Conservation (phyloP, 1,140 invertebrate species). For the Gonioctena quinquepunctata region DNA sequence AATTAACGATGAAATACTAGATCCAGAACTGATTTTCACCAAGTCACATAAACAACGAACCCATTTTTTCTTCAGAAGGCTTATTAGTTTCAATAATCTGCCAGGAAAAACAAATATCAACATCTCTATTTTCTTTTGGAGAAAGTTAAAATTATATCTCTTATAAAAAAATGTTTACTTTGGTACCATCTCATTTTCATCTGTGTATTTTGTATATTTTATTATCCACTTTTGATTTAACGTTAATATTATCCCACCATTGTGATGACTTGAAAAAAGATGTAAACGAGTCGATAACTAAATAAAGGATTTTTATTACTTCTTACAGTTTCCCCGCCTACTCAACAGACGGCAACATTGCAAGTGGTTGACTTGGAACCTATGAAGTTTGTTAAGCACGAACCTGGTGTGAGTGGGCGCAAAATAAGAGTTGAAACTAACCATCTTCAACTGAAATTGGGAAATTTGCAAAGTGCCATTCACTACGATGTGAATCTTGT, state of each 20-base stretch:
- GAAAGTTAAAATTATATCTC: too few relatives aligned
- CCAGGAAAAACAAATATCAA: too few relatives aligned
- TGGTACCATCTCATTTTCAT: not conserved
- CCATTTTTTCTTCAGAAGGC: too few relatives aligned
- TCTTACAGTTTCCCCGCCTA: not conserved
- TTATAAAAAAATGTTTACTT: not conserved
- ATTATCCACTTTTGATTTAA: not conserved
- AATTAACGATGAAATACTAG: too few relatives aligned
- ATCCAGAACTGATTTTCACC: too few relatives aligned
- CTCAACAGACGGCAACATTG: not conserved
- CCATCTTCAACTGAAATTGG: conserved; percentile 60
- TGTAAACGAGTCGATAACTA: not conserved
- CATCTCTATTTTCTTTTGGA: too few relatives aligned
- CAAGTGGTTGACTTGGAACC: not conserved
- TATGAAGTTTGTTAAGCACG: not conserved
- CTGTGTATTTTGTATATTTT: not conserved
- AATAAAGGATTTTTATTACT: not conserved
- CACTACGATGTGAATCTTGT: conserved; percentile 59
- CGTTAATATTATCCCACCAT: not conserved
- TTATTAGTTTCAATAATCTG: too few relatives aligned
- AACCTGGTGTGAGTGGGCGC: conserved; percentile 56
- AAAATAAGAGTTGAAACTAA: conserved; percentile 61
- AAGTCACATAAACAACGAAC: too few relatives aligned
- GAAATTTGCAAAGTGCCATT: conserved; percentile 54
- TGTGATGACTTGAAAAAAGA: not conserved